Base-by-base conservation (phyloP, 2,113 vertebrate genomes). In the Atherinomorus stipes region DNA sequence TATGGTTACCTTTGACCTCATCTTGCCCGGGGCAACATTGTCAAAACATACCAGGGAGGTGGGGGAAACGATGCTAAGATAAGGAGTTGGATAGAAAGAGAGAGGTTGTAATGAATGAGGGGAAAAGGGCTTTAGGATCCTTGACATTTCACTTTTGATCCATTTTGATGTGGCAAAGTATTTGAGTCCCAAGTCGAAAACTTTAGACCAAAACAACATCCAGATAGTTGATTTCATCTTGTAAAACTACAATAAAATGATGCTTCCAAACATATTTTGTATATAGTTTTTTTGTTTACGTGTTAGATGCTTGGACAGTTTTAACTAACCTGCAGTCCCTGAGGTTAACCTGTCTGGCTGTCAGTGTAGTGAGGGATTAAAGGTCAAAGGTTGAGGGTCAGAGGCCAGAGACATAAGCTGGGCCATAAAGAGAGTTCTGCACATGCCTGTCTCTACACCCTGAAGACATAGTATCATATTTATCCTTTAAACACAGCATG, bases 391-490 rank as follows among this genome's bases (percentile, higher is more conserved):
- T 69, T 42, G 38, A 53, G 45, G 79, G 76, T 81, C 23, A 81
- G 64, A 53, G 74, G 81, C 23, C 89, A 81, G 62, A 63, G 66
- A 71, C 71, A 86, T 84, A 81, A 88, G 80, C 47, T 47, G 25
- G n/a, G 77, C 63, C 75, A 52, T 76, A 78, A 78, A 81, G 67
- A 69, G 26, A 78, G 44, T 76, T 78, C 45, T 74, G 83, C 38
- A 80, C 64, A 45, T 70, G 82, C 80, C 26, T 79, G 78, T 37
- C 70, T 74, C 52, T 68, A 11, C 11, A 26, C 38, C 86, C 76
- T 31, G 42, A 63, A 73, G 87, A 53, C 62, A 26, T 52, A 47
- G 65, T 49, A 62, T 64, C 61, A 70, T 53, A 75, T 87, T 79
- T 78, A 73, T 56, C 67, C 49, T 73, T 23, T 40, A 68, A 77